Evolutionary conservation across 2,888 invertebrate genomes (phyloP), one percentile per base, ranked within the genome.

Genomic region (Drosophila barbarae): DNA sequence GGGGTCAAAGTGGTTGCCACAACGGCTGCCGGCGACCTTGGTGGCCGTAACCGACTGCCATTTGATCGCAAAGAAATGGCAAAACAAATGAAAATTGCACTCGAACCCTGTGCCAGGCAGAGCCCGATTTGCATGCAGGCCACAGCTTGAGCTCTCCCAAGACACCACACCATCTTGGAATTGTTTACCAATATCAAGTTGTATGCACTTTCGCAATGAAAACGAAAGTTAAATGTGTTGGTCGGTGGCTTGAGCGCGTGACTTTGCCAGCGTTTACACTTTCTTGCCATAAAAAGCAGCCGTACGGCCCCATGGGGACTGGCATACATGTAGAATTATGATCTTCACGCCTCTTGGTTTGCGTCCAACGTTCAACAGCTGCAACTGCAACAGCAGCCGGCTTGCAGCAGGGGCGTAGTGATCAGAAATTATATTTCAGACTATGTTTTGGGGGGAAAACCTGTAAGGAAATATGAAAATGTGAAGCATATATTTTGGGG

Each of bases 171-270:
- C 46, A 61, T 66, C 56, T 51, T 47, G 47, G 41, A 44, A 50
- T 52, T 64, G 69, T 70, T 68, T 71, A 76, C 64, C 71, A 79
- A 79, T 72, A 79, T 79, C 72, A 76, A 76, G 66, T 73, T 84
- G 80, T 79, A 72, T 82, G 84, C 85, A 84, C 81, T 82, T 82
- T 82, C 81, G 85, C 81, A 82, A 82, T 84, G 84, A 82, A 82
- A 82, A 84, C 84, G 81, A 82, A 82, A 82, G 81, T 84, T 84
- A 80, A 46, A 32, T 32, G 32, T 51, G 12, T 46, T 18, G 46
- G 41, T 50, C 13, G 32, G 18, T 38, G 55, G 47, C 39, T 46
- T 8, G 46, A 61, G 61, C 73, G 82, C 79, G 85, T 79, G 79
- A 79, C 79, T 84, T 59, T 68, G 69, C 71, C 73, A 82, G 58